Percentiles rank a stretch among this genome's conserved stretches.
Conservation (phyloP, 2,888 invertebrate genomes). For the Tetranychus piercei region DNA sequence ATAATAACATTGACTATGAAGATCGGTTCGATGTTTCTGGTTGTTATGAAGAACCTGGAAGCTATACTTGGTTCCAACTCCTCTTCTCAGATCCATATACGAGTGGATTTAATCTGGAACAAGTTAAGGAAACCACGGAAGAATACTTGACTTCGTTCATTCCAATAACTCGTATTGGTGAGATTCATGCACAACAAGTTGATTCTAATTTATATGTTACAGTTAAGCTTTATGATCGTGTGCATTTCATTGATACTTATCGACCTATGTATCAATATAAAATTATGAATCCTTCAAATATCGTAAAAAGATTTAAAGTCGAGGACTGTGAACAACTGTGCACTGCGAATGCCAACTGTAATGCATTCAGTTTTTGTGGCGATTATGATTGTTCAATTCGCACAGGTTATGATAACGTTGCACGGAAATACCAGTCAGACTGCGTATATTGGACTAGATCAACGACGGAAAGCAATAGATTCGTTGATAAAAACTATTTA, state of each 20-base stretch:
- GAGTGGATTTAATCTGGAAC: no score
- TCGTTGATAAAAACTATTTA: not conserved
- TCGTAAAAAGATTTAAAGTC: not conserved
- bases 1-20: not conserved
- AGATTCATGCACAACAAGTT: not conserved
- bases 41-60: not conserved
- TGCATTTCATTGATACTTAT: not conserved
- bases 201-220: not conserved
- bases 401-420: no score
- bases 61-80: not conserved
- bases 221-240: not conserved
- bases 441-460: no score
- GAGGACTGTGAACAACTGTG: not conserved
- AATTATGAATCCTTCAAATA: not conserved
- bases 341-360: not conserved
- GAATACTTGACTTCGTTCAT: not conserved
- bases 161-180: not conserved
- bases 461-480: not conserved
- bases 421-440: no score
- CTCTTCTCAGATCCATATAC: no score
- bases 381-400: not conserved
- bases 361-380: not conserved
- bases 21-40: not conserved
- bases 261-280: not conserved
- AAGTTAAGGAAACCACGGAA: not conserved